Evolutionary conservation across 2,888 invertebrate genomes (phyloP), one percentile per base, ranked within the genome.

Genomic region (Salticus scenicus): DNA sequence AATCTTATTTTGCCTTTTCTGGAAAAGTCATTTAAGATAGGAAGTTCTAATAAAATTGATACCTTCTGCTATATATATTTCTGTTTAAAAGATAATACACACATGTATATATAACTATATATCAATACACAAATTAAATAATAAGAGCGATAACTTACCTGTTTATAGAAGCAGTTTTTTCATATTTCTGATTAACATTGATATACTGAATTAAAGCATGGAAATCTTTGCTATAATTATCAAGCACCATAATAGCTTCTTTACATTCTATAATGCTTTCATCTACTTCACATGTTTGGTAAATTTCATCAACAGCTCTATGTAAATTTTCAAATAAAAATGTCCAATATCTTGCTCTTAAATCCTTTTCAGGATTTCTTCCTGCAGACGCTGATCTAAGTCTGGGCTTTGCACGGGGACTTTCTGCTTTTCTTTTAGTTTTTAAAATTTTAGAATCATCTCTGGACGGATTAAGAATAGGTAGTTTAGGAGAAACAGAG

Each of bases 321-420:
- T 97, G 96, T 77, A 99, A 92, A 91, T 98, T 98, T 42, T 98
- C 98, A 91, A 98, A 98, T 69, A 98, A 92, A 89, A 97, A 94
- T 0, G 97, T 97, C 99, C 98, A 99, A 91, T 98, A 98, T 51
- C 98, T 92, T 0, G 98, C 97, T 88, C 97, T 94, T 8, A 97
- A 92, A 91, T 98, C 98, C 90, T 90, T 87, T 28, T 87, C 78
- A 0, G 88, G 88, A 67, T 83, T 88, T 66, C 88, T 78, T 27
- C 88, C 88, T 12, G 83, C 88, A 42, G 88, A 88, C 17, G 88
- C 77, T 66, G 88, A 88, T 31, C 88, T 70, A 1, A 80, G 37
- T 0, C 87, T 47, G 31, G 72, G 83, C 30, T 81, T 87, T 5
- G 83, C 76, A 0, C 74, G 31, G 14, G 79, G 73, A n/a, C 73